Base-by-base conservation (phyloP, 2,888 invertebrate species). In the Teinopalpus imperialis region DNA sequence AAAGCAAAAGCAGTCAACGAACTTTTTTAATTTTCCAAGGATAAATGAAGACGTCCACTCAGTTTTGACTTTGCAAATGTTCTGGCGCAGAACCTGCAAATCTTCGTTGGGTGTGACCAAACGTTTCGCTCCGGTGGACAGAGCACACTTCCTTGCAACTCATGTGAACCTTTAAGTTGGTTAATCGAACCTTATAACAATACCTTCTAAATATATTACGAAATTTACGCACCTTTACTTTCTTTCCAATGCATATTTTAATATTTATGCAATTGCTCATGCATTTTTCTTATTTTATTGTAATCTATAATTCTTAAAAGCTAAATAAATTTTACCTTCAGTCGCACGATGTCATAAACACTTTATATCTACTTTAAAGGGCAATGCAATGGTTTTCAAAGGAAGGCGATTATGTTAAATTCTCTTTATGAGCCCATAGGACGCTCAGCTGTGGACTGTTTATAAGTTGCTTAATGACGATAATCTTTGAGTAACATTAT, bases 61-160 rank as follows among this genome's bases (percentile, higher is more conserved):
- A 56, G 71, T 56, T 72, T 71, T 71, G 61, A 61, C 60, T 78
- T 82, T 69, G 82, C 82, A 64, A 80, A 81, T 77, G 70, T 71
- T 86, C 66, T 87, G 82, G 73, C 73, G 75, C 62, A 75, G 77
- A 74, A 64, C 63, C 65, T 70, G 75, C 62, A 74, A 79, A 74
- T 66, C 66, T 66, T 72, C 42, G 53, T 56, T 74, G 73, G 85
- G 85, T 80, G 85, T 80, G 85, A 58, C 75, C 65, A 55, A 14
- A 12, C 51, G 59, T 56, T 54, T 57, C 63, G 87, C 72, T 81
- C 60, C 65, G 82, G 34, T 72, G 76, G 49, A 16, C 66, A 59
- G 63, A 61, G 53, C 57, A 61, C 59, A 63, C 73, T 81, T 83
- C 82, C 81, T 80, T 73, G 48, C 61, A 59, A 59, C 63, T 63